These are phyloP conservation scores for Resseliella maxima DNA, from an alignment of 2,888 invertebrate species.

Conservation along the genomic window DNA sequence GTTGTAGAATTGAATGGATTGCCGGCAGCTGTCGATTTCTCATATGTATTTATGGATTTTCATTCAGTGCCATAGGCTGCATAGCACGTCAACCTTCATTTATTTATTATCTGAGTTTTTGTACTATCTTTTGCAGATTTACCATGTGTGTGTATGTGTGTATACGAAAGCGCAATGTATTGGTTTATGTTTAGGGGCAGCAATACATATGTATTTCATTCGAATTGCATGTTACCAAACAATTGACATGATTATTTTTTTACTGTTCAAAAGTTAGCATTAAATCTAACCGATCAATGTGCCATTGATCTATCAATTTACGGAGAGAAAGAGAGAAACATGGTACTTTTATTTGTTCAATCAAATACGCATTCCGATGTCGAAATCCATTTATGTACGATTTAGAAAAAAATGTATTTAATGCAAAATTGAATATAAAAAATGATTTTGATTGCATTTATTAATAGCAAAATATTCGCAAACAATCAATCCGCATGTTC, in stretches of 20 bases:
- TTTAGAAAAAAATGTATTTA: not conserved
- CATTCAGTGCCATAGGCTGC: slow-evolving; percentile 36
- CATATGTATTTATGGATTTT: slow-evolving; percentile 48
- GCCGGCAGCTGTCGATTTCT: slow-evolving; percentile 44
- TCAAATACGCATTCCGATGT: not conserved
- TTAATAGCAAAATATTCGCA: not conserved
- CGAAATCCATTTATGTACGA: slow-evolving; percentile 19
- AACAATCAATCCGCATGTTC: not conserved
- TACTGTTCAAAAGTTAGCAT: not conserved
- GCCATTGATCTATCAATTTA: slow-evolving; percentile 8
- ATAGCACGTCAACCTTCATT: slow-evolving; percentile 39
- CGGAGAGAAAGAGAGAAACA: not conserved
- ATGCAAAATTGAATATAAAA: not conserved
- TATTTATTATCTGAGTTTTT: slow-evolving; percentile 45
- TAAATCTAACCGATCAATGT: not conserved
- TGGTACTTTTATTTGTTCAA: not conserved
- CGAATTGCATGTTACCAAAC: slow-evolving; percentile 46
- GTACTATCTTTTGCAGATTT: not conserved
- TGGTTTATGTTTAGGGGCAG: slow-evolving; percentile 24
- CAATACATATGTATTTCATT: not conserved
- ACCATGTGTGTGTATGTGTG: not conserved
- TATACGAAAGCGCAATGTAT: not conserved
- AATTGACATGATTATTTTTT: slow-evolving; percentile 42
- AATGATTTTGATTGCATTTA: not conserved
- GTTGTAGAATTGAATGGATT: not conserved